phyloP scores from a whole-genome alignment of 2,113 vertebrate genomes.

The Trochalopteron elliotii region DNA sequence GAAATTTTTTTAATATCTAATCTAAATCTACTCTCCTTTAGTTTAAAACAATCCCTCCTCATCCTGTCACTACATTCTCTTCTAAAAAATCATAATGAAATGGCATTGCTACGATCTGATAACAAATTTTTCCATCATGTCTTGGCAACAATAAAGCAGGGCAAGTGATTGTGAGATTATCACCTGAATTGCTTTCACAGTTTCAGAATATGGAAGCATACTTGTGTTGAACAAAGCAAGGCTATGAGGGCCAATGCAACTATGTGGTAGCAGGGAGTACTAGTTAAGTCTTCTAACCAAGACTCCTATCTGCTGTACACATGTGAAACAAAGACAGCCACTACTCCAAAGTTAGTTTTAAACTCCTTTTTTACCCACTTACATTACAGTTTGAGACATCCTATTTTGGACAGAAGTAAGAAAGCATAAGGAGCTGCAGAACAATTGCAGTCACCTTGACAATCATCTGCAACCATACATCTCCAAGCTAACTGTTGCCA shows the following conservation, averaged over 20 bases:
- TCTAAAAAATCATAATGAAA: background rate
- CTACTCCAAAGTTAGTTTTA: background rate
- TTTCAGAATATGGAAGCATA: background rate
- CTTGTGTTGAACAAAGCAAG: background rate
- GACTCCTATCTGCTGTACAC: background rate
- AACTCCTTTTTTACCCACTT: background rate
- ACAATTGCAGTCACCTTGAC: background rate
- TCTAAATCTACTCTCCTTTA: background rate
- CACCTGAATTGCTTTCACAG: background rate
- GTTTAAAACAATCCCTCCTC: background rate
- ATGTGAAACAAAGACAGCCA: background rate
- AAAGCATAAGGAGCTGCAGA: background rate
- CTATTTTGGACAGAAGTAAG: background rate
- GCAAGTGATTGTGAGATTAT: background rate
- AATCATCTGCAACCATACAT: background rate
- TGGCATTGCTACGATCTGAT: background rate
- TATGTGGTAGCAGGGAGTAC: background rate
- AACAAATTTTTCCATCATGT: background rate
- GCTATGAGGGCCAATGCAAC: background rate
- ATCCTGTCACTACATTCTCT: background rate
- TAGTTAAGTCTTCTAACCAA: background rate
- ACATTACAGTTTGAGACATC: background rate
- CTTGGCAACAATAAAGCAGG: background rate
- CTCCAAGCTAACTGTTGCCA: background rate
- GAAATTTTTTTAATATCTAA: background rate